Conservation (phyloP, 2,113 vertebrate genomes). For the Petaurus breviceps region DNA sequence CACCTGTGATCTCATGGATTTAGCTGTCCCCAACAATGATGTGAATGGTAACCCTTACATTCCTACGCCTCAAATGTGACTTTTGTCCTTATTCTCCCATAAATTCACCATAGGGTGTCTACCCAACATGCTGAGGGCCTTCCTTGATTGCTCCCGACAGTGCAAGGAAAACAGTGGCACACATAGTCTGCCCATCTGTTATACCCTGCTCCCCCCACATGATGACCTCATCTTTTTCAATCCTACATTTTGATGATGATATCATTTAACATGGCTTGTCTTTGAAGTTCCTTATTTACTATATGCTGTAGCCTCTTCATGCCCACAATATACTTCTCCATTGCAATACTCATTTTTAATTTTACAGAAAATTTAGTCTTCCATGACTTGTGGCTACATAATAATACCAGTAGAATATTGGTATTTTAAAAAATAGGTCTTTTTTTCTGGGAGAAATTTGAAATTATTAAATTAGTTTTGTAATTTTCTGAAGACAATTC, state of each 20-base stretch:
- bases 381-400: not conserved
- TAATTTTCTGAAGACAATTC: not conserved
- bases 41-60: not conserved
- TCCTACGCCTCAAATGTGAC: not conserved
- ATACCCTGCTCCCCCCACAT: not conserved
- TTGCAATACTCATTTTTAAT: not conserved
- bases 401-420: not conserved
- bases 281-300: not conserved
- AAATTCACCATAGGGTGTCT: not conserved
- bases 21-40: not conserved
- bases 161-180: not conserved
- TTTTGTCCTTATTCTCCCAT: not conserved
- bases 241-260: not conserved
- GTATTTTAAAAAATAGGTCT: not conserved
- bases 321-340: not conserved
- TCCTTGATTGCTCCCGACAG: not conserved
- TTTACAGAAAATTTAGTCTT: not conserved
- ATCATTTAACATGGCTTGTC: not conserved
- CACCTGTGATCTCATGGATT: not conserved
- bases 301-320: not conserved
- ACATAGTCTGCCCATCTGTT: not conserved
- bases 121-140: not conserved
- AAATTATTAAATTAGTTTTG: not conserved
- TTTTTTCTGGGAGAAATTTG: not conserved
- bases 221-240: not conserved